Evolutionary conservation across 1,140 invertebrate genomes (phyloP).

Genomic region (Ostrea denselamellosa): DNA sequence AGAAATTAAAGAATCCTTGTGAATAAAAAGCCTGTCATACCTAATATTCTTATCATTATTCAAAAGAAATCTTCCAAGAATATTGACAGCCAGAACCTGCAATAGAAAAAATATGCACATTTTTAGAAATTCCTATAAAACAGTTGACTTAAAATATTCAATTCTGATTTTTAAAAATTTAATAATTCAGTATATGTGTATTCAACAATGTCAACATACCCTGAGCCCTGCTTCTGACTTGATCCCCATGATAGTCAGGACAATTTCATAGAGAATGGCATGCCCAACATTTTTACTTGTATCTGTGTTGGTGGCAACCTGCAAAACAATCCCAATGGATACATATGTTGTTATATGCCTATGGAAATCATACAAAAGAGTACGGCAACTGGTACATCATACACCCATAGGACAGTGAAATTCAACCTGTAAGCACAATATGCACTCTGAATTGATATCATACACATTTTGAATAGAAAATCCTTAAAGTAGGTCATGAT

Average conservation of each 20-base stretch:
- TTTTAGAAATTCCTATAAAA: too few relatives aligned
- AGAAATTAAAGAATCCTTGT: neutral
- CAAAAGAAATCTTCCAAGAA: constrained; percentile 96
- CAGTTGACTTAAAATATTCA: too few relatives aligned
- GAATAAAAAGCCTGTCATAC: constrained; percentile 59
- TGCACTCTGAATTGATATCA: too few relatives aligned
- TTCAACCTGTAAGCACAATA: too few relatives aligned
- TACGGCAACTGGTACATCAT: neutral
- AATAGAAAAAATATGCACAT: constrained; percentile 63
- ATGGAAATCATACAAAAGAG: neutral
- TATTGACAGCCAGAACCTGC: constrained; percentile 95
- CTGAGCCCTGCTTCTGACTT: constrained; percentile 77
- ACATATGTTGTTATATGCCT: neutral
- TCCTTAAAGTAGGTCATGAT: too few relatives aligned
- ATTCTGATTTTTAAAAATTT: too few relatives aligned
- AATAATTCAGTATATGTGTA: neutral
- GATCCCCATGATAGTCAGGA: constrained; percentile 79
- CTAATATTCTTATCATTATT: constrained; percentile 99
- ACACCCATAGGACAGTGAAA: too few relatives aligned
- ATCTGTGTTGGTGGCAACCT: constrained; percentile 82
- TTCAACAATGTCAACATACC: constrained; percentile 62
- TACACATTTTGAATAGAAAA: too few relatives aligned
- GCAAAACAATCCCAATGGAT: constrained; percentile 68
- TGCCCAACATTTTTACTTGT: constrained; percentile 79
- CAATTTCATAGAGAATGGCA: constrained; percentile 79